Percentiles rank a stretch among this genome's conserved stretches.
Evolutionary conservation across 2,113 vertebrate species (phyloP).

Genomic region (Paramormyrops kingsleyae): DNA sequence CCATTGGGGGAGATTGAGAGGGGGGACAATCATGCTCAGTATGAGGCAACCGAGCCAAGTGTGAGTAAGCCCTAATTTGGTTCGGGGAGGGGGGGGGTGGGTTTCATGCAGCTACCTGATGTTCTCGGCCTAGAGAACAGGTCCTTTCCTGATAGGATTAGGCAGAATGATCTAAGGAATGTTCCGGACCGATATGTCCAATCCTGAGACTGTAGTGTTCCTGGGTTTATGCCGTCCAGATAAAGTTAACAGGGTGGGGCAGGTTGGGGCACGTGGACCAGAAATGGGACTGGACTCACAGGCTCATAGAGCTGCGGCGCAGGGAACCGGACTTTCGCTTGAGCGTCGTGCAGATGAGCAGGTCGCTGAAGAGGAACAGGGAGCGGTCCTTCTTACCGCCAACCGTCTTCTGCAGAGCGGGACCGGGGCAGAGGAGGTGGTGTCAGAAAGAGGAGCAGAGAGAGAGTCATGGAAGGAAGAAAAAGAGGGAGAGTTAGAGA

Average conservation of each 20-base stretch:
- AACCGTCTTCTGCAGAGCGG: constrained; percentile 72
- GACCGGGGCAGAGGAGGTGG: neutral
- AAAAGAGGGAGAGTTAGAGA: neutral
- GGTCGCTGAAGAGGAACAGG: constrained; percentile 93
- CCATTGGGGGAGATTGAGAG: too few relatives aligned
- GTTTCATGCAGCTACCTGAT: neutral
- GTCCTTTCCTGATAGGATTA: neutral
- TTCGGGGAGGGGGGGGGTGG: neutral
- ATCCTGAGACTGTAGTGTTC: neutral
- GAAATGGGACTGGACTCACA: constrained; percentile 62
- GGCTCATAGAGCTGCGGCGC: constrained; percentile 93
- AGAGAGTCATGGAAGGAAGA: neutral
- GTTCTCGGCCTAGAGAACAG: neutral
- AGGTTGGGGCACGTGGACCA: neutral
- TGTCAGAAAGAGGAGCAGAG: neutral
- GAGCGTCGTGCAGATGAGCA: constrained; percentile 91
- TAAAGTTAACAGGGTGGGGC: neutral
- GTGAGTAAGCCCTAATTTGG: neutral
- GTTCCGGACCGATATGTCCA: neutral
- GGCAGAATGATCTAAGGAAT: neutral
- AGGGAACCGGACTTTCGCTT: constrained; percentile 97
- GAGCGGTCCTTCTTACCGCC: constrained; percentile 96
- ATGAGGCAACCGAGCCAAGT: neutral
- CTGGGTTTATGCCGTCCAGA: neutral
- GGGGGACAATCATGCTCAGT: neutral